Evolutionary conservation across 1,140 invertebrate genomes (phyloP).

Genomic region (Nephila pilipes): DNA sequence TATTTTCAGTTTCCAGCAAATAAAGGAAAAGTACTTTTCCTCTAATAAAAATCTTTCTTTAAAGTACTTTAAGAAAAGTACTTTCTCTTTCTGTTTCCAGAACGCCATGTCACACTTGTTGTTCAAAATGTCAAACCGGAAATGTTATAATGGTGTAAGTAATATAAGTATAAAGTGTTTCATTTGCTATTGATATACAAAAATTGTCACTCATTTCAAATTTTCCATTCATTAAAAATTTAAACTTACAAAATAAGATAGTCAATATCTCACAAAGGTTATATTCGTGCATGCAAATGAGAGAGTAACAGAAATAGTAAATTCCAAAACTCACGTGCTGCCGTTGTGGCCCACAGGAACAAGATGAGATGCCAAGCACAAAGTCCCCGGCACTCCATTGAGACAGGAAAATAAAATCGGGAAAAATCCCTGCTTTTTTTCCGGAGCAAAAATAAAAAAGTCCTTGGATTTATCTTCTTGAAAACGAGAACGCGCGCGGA

Average conservation of each 20-base stretch:
- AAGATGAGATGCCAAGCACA: constrained; percentile 27
- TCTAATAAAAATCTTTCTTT: no score
- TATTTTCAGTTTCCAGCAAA: no score
- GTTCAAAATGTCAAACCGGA: no score
- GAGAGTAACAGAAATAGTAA: neutral
- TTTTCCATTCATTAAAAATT: neutral
- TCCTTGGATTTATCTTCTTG: neutral
- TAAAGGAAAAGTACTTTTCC: no score
- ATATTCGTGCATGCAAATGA: neutral
- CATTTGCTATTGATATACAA: no score
- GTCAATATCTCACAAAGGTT: neutral
- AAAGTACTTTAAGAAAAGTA: no score
- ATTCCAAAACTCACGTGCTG: constrained; percentile 56
- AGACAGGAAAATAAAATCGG: neutral
- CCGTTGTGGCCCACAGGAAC: constrained; percentile 6
- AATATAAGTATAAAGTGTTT: no score
- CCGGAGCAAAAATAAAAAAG: neutral
- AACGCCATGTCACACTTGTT: no score
- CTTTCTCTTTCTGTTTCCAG: no score
- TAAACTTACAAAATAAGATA: neutral
- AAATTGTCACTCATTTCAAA: no score
- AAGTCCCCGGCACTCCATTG: constrained; percentile 62
- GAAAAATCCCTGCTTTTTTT: neutral
- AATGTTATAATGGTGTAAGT: no score
- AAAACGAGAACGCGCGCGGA: neutral